A percentile compares a stretch with the other conserved stretches of the same genome.
These are phyloP conservation scores for Meda fulgida DNA, from an alignment of 2,797 vertebrate genomes.

Conservation along the genomic window DNA sequence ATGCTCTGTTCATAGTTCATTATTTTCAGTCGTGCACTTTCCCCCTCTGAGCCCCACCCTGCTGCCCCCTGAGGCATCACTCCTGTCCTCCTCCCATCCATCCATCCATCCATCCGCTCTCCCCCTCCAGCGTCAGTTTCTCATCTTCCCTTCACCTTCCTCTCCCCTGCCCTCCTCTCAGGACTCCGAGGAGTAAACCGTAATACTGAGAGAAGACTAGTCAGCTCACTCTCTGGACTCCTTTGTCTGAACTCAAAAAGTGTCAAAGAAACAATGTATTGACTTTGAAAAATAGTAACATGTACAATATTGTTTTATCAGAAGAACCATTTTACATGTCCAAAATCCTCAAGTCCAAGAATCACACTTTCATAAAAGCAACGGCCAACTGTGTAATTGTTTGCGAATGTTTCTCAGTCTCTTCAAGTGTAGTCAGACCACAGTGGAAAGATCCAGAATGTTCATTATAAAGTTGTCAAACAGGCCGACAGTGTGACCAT, in stretches of 20 bases:
- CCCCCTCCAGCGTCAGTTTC: background rate
- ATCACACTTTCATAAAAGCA: background rate
- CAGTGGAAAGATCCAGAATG: slow-evolving; percentile 13
- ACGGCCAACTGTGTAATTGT: slow-evolving; percentile 8
- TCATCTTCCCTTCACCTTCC: slow-evolving; percentile 14
- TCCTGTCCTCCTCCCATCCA: slow-evolving; percentile 33
- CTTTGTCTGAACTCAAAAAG: background rate
- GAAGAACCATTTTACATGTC: background rate
- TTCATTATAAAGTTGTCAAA: slow-evolving; percentile 37
- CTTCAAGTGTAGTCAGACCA: slow-evolving; percentile 13
- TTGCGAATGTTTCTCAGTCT: background rate
- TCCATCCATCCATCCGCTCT: background rate
- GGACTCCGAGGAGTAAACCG: background rate
- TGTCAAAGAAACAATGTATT: background rate
- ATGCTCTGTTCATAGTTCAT: slow-evolving; percentile 45
- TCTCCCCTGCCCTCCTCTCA: slow-evolving; percentile 1
- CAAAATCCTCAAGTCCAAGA: background rate
- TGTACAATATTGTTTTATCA: background rate
- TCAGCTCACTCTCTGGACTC: background rate
- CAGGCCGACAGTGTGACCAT: slow-evolving; percentile 23
- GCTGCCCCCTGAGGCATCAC: background rate
- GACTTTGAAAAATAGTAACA: background rate
- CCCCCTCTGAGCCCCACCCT: background rate
- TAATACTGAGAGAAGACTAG: background rate
- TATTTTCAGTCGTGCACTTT: slow-evolving; percentile 42